These are phyloP conservation scores for Ypsolopha sequella DNA, from an alignment of 2,888 invertebrate species.

Conservation along the genomic window DNA sequence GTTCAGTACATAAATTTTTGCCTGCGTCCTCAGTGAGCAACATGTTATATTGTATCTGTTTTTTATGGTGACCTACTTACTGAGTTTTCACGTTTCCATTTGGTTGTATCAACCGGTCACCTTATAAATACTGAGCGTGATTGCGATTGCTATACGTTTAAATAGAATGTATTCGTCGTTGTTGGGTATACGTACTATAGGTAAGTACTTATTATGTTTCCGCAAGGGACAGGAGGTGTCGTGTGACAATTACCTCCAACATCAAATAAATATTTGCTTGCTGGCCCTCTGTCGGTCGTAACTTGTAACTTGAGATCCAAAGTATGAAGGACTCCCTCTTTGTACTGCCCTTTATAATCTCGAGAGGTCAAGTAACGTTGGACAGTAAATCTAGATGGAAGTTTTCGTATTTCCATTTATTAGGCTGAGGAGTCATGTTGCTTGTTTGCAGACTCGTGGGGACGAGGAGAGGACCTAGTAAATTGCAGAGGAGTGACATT, in stretches of 20 bases:
- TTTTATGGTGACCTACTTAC: too few species aligned
- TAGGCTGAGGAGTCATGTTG: slow-evolving; percentile 38
- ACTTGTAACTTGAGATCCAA: slow-evolving; percentile 49
- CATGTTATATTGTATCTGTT: too few species aligned
- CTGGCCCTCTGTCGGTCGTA: slow-evolving; percentile 56
- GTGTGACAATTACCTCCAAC: slow-evolving; percentile 49
- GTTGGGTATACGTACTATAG: background rate
- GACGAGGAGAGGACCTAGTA: slow-evolving; percentile 32
- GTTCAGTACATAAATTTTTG: too few species aligned
- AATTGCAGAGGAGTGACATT: slow-evolving; percentile 20
- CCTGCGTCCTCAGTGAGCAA: too few species aligned
- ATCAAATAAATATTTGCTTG: slow-evolving; percentile 49
- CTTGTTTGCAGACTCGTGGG: slow-evolving; percentile 57
- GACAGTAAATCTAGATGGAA: slow-evolving; percentile 21
- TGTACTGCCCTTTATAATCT: slow-evolving; percentile 10
- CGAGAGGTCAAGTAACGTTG: slow-evolving; percentile 18
- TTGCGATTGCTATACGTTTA: too few species aligned
- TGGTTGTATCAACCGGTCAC: too few species aligned
- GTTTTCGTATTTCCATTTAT: slow-evolving; percentile 49
- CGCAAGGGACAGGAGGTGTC: slow-evolving; percentile 24
- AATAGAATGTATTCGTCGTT: too few species aligned
- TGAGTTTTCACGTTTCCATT: too few species aligned
- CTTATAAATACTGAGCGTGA: too few species aligned
- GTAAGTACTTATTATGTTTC: background rate
- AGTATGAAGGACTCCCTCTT: slow-evolving; percentile 4